These are phyloP conservation scores for Eristalis intricaria DNA, from an alignment of 2,888 invertebrate genomes.

Conservation along the genomic window DNA sequence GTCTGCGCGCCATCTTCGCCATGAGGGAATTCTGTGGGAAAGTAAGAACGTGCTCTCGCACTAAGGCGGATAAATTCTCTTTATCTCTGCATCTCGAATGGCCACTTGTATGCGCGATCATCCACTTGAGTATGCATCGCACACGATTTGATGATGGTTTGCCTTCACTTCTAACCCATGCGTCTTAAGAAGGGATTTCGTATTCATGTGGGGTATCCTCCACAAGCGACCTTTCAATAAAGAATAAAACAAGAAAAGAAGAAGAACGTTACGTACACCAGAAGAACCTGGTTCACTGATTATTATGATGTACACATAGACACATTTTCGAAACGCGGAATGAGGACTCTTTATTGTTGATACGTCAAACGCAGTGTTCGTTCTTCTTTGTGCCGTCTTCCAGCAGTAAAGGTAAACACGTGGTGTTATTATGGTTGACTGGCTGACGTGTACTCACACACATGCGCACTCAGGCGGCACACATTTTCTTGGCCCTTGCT, in stretches of 20 bases:
- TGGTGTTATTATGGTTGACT: constrained; percentile 14
- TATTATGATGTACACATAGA: constrained; percentile 32
- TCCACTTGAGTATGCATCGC: constrained; percentile 47
- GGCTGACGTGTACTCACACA: not conserved
- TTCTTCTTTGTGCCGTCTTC: constrained; percentile 6
- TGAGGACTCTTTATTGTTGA: constrained; percentile 17
- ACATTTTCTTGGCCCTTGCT: not conserved
- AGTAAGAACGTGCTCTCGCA: constrained; percentile 59
- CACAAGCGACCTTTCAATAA: constrained; percentile 53
- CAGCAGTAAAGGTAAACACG: constrained; percentile 9
- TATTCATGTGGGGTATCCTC: constrained; percentile 54
- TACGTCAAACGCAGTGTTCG: not conserved
- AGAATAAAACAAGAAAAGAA: constrained; percentile 13
- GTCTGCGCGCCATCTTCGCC: constrained; percentile 51
- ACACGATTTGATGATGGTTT: constrained; percentile 44
- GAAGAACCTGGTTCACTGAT: constrained; percentile 25
- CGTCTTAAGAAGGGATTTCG: constrained; percentile 36
- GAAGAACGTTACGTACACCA: not conserved
- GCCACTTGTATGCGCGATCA: constrained; percentile 35
- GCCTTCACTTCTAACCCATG: constrained; percentile 38
- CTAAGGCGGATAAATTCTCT: constrained; percentile 55
- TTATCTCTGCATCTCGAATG: constrained; percentile 48
- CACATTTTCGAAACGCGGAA: constrained; percentile 34
- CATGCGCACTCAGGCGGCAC: not conserved
- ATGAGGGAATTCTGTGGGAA: constrained; percentile 64